Conservation (phyloP, 2,113 vertebrate species). For the Myotis davidii region DNA sequence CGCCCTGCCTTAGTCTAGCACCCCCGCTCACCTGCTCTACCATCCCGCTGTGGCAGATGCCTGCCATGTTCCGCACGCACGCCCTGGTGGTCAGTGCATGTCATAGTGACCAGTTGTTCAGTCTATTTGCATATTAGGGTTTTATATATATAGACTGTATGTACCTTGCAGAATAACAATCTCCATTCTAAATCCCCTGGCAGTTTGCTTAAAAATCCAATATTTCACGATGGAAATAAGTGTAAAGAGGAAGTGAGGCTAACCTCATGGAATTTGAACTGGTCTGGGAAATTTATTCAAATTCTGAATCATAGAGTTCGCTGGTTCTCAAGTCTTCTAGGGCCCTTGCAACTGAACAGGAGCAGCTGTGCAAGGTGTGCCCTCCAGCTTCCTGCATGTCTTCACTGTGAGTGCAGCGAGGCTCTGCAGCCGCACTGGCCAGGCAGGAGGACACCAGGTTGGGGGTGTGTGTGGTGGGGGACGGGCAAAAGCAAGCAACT, state of each 20-base stretch:
- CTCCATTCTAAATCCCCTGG: neutral
- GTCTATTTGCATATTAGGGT: too few relatives aligned
- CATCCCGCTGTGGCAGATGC: too few relatives aligned
- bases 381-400: accelerated
- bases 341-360: neutral
- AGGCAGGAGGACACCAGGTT: neutral
- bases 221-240: neutral
- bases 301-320: neutral
- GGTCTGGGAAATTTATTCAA: neutral
- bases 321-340: neutral
- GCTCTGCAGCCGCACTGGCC: neutral
- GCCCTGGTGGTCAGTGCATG: too few relatives aligned
- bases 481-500: neutral
- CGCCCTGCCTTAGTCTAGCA: too few relatives aligned
- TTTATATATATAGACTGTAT: too few relatives aligned
- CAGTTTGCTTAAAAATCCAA: neutral
- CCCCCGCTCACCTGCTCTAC: too few relatives aligned
- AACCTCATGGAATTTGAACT: neutral
- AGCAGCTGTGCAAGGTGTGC: neutral
- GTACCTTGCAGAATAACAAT: neutral
- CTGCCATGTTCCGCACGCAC: too few relatives aligned
- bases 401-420: neutral
- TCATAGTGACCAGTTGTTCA: too few relatives aligned
- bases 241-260: neutral
- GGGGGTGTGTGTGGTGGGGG: too few relatives aligned